Evolutionary conservation across 2,113 vertebrate genomes (phyloP), one percentile per base, ranked within the genome.

Genomic region (Ceuthmochares aereus): DNA sequence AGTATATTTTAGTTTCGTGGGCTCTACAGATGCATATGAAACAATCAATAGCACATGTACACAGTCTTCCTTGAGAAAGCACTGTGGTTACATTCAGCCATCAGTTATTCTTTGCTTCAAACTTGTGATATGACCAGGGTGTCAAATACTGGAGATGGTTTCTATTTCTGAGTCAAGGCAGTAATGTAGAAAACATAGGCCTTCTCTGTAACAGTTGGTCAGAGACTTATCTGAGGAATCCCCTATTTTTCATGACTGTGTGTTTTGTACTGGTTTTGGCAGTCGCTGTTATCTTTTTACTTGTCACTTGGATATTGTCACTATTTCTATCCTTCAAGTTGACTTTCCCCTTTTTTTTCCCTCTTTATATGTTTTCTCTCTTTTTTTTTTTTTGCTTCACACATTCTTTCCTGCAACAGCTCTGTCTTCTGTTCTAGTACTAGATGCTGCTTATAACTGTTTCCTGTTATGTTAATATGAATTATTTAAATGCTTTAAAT

Each of bases 1-100:
- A 97, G 95, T 94, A 34, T 25, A 78, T 70, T 88, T 95, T 96
- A 97, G 87, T 64, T 91, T 68, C 49, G 52, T 43, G 79, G n/a
- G 17, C 27, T 49, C 43, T 68, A 76, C 20, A 54, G 70, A 27
- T 30, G 29, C 51, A 9, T 52, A 64, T 52, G 93, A 67, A 56
- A 67, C 47, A 16, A 18, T 14, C 10, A 14, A 14, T 11, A 74
- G 29, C 1, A n/a, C 17, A 21, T 6, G 16, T 45, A 69, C 0
- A 0, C 6, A 56, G 55, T 3, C 18, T 2, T 40, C 43, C 52
- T 37, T 64, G 45, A 83, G 67, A 32, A 59, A 66, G 21, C 27
- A 72, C 51, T 70, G 55, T 29, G 51, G 22, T 43, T 49, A 29
- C 27, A 32, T 25, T 66, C 14, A 40, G 51, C 15, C 30, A 27